Evolutionary conservation across 1,140 invertebrate genomes (phyloP), one percentile per base, ranked within the genome.

Genomic region (Drosophila orosa): DNA sequence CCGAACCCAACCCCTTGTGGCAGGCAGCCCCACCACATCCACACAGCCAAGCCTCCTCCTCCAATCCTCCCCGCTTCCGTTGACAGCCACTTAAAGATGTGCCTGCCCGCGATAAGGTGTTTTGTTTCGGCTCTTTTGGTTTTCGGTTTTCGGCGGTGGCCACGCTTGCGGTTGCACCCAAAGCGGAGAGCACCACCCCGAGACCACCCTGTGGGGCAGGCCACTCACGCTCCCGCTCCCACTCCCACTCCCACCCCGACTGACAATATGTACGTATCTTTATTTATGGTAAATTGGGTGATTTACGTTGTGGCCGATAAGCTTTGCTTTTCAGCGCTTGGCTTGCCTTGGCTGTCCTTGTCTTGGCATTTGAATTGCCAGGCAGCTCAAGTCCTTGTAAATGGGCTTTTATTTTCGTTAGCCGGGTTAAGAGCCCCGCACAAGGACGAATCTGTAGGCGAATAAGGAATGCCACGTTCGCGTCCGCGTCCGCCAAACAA

Each of bases 1-100:
- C n/a, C 45, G 13, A 17, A 9, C 22, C 29, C 31, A 19, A 15
- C n/a, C 19, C 29, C 27, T 60, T 31, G 54, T 27, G 66, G 50
- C 31, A 7, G 66, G 50, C 31, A 7, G 1, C 45, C 47, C 31
- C 31, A 27, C 55, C 65, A 22, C 42, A 50, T 31, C 47, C 13
- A 15, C 13, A 33, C 17, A 52, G 29, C 48, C 48, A 39, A 17
- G 15, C 48, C 10, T 10, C 17, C 27, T 12, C 12, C 6, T n/a
- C n/a, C n/a, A 45, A 45, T 45, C 44, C 13, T 22, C 33, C 25
- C 52, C 44, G 54, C 58, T 61, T 69, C 65, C 78, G 83, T 82
- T 90, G 87, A 90, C 87, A 90, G 87, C 78, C 83, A 87, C 89
- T 90, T 90, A 79, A 90, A 89, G 87, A 90, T 90, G 82, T 83